These are phyloP conservation scores for Phenganax stokvisi DNA, from an alignment of 92 coral and sea anemone species.

Conservation along the genomic window DNA sequence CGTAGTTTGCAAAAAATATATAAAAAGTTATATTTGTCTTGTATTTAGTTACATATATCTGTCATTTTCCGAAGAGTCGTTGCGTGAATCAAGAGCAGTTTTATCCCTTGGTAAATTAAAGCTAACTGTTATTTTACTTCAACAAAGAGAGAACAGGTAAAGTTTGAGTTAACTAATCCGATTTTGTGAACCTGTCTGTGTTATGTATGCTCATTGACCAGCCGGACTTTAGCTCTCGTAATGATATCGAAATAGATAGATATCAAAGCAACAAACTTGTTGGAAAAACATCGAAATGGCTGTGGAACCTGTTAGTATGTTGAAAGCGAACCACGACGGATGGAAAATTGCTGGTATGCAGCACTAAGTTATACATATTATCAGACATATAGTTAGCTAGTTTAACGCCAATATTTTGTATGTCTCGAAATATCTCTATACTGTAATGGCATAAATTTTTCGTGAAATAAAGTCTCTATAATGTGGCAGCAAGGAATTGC, in stretches of 20 bases:
- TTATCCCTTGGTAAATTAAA: conserved; percentile 4
- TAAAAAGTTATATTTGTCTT: background rate
- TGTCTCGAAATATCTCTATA: too few species aligned
- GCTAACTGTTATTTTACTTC: background rate
- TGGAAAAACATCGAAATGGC: conserved; percentile 12
- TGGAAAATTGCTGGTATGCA: conserved; percentile 38
- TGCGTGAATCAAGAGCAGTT: background rate
- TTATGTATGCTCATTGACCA: conserved; percentile 4
- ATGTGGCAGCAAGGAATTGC: too few species aligned
- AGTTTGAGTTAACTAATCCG: conserved; percentile 21
- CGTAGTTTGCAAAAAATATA: background rate
- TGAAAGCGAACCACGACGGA: conserved; percentile 25
- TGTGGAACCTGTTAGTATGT: background rate
- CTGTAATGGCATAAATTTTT: too few species aligned
- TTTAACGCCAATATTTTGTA: too few species aligned
- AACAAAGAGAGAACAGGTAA: conserved; percentile 5
- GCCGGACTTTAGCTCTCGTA: background rate
- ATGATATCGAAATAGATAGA: background rate
- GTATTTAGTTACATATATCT: background rate
- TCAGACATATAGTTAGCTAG: too few species aligned
- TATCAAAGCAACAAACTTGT: too few species aligned
- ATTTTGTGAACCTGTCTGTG: conserved; percentile 1
- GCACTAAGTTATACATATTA: too few species aligned
- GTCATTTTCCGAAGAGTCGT: background rate
- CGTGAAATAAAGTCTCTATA: too few species aligned